These are phyloP conservation scores for Pseudomyrmex flavicornis DNA, from an alignment of 1,140 invertebrate species.

Conservation along the genomic window DNA sequence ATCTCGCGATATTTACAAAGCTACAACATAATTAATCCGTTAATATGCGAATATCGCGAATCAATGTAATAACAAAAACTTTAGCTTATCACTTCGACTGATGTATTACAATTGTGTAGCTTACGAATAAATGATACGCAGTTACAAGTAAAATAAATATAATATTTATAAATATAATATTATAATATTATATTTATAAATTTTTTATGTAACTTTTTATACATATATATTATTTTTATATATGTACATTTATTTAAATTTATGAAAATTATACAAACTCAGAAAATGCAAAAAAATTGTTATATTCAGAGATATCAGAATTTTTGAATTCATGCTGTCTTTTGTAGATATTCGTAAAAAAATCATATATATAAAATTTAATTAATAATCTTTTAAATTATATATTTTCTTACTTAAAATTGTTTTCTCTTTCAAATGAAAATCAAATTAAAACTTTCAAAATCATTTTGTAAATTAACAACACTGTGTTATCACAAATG, in stretches of 20 bases:
- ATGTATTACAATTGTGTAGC: not conserved
- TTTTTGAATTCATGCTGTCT: not conserved
- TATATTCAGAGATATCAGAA: not conserved
- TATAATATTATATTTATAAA: not conserved
- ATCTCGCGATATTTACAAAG: too few relatives aligned
- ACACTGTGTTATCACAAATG: slow-evolving; percentile 77
- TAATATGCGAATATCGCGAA: too few relatives aligned
- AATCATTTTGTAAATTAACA: slow-evolving; percentile 65
- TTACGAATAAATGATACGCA: slow-evolving; percentile 1
- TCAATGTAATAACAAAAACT: too few relatives aligned
- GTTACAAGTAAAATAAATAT: not conserved
- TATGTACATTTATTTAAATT: slow-evolving; percentile 7
- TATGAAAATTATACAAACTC: slow-evolving; percentile 5
- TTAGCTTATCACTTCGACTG: too few relatives aligned
- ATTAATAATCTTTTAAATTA: not conserved
- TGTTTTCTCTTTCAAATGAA: slow-evolving; percentile 17
- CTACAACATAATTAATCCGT: too few relatives aligned
- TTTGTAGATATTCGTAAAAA: not conserved
- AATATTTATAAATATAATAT: not conserved
- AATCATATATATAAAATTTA: too few relatives aligned
- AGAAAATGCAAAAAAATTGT: not conserved
- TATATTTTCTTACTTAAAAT: slow-evolving; percentile 17
- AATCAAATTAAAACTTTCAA: slow-evolving; percentile 46
- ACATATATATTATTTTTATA: not conserved
- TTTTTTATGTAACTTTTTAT: slow-evolving; percentile 8